Evolutionary conservation across 1,140 invertebrate genomes (phyloP), one percentile per base, ranked within the genome.

Genomic region (Zaprionus gabonicus): DNA sequence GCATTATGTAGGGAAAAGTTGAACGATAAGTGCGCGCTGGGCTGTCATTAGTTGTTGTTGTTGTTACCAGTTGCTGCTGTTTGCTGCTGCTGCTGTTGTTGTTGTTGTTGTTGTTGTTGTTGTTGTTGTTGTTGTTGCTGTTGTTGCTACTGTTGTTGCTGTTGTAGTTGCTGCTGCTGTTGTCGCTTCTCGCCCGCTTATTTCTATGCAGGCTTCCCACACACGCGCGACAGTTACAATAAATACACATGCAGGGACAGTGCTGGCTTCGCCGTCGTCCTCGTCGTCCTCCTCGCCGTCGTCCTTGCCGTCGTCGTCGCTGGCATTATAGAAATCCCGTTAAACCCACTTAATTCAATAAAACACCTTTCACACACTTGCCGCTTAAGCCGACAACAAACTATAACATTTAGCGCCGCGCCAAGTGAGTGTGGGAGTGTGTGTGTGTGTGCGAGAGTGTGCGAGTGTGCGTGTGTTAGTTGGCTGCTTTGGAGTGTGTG

Each of bases 301-400:
- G 13, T 25, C 28, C 59, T 46, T 56, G 64, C 62, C 74, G 28
- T 57, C 31, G 36, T 46, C 77, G 69, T 64, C 70, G 67, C 69
- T 79, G 85, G 85, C 85, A 90, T 90, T 90, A 90, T 90, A 90
- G 85, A 90, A 90, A 90, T 90, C 85, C 85, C 76, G 85, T 90
- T 90, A 90, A 90, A 81, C 85, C 85, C 85, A 90, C 85, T 90
- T 90, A 90, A 90, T 90, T 90, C 85, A 90, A 90, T 90, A 90
- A 90, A 90, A 90, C 85, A 90, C 85, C 85, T 90, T 90, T 90
- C 86, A 82, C 81, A 84, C 85, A 90, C 85, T 84, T 85, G 88
- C 69, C 81, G 79, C 85, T 73, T 81, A 88, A 90, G 84, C 85
- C 84, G 84, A 90, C 85, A 90, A 87, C 84, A 87, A 87, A 87